phyloP scores from a whole-genome alignment of 2,888 invertebrate species.

The Agrilus biguttatus region DNA sequence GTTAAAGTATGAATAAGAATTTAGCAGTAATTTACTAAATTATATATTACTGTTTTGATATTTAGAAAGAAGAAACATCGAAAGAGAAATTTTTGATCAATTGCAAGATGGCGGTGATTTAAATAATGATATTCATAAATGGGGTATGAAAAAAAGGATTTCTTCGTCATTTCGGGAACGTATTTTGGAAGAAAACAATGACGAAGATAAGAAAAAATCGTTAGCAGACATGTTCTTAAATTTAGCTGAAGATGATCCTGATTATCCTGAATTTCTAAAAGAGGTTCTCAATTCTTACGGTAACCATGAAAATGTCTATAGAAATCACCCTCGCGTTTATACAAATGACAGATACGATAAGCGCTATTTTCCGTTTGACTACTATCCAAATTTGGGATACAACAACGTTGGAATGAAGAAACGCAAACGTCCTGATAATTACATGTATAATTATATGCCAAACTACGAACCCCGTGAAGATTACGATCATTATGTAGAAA shows the following conservation, averaged over 20 bases:
- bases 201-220: constrained; percentile 22
- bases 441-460: constrained; percentile 10
- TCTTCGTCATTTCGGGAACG: constrained; percentile 41
- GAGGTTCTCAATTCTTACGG: constrained; percentile 34
- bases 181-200: constrained; percentile 37
- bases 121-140: constrained; percentile 10
- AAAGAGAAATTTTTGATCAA: constrained; percentile 15
- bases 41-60: background rate
- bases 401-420: constrained; percentile 24
- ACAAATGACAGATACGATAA: constrained; percentile 10
- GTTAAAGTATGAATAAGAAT: no score
- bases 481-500: constrained; percentile 12
- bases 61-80: constrained; percentile 7
- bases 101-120: constrained; percentile 15
- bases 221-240: constrained; percentile 23
- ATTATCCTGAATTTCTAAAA: constrained; percentile 37
- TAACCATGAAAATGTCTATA: constrained; percentile 35
- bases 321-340: constrained; percentile 17
- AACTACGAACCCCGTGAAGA: constrained; percentile 13
- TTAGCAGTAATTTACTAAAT: background rate
- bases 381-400: constrained; percentile 22
- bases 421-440: constrained; percentile 13
- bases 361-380: constrained; percentile 12
- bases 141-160: constrained; percentile 26
- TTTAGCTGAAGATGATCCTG: constrained; percentile 28